Conservation (phyloP, 2,113 vertebrate species). For the Megaceryle torquata region DNA sequence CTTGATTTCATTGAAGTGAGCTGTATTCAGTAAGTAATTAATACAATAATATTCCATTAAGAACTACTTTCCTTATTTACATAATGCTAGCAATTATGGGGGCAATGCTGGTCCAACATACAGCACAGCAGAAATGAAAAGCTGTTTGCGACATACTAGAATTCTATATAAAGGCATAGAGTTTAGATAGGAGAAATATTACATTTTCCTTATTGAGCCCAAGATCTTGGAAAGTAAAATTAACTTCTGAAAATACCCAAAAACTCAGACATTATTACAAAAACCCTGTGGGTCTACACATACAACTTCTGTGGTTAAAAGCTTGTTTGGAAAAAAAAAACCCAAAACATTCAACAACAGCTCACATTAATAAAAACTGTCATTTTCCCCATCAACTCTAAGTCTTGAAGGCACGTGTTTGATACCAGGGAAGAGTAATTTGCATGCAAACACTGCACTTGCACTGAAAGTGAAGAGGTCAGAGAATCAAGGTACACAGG, state of each 20-base stretch:
- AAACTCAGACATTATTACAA: background rate
- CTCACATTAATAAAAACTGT: background rate
- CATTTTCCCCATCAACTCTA: background rate
- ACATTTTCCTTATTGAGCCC: background rate
- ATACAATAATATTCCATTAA: slow-evolving; percentile 39
- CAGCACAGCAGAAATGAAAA: background rate
- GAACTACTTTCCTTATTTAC: slow-evolving; percentile 35
- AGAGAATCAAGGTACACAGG: too few species aligned
- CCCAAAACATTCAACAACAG: background rate
- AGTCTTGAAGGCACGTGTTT: background rate
- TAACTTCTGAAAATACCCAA: background rate
- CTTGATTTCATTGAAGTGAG: slow-evolving; percentile 27
- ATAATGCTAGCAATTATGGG: slow-evolving; percentile 11
- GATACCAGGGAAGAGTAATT: background rate
- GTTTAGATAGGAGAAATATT: background rate
- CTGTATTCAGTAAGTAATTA: slow-evolving; percentile 3
- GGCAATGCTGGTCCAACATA: background rate
- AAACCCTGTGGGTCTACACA: background rate
- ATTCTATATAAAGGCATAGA: background rate
- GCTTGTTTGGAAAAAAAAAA: background rate
- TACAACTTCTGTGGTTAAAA: background rate
- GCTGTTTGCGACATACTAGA: background rate
- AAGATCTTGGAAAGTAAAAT: background rate
- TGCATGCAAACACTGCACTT: background rate
- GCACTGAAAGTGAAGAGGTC: background rate